phyloP scores from a whole-genome alignment of 2,113 vertebrate genomes.

The Chamaea fasciata region DNA sequence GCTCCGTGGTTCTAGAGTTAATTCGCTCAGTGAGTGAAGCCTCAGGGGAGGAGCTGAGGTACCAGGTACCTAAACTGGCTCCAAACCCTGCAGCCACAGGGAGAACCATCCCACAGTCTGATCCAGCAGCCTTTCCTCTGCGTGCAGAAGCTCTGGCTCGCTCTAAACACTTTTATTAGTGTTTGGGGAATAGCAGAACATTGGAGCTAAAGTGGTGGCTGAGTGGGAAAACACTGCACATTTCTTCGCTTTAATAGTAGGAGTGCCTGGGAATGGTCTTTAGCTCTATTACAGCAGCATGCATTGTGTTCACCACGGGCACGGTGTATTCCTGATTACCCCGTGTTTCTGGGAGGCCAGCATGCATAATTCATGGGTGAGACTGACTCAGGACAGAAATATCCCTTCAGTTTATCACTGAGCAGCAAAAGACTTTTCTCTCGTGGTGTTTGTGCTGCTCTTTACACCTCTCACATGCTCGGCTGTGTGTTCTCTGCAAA shows the following conservation, averaged over 20 bases:
- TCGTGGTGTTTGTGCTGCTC: background rate
- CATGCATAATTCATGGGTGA: conserved; percentile 44
- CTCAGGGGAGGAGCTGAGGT: background rate
- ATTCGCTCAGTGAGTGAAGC: fast-evolving
- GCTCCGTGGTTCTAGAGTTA: background rate
- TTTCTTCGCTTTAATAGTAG: background rate
- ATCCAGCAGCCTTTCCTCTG: background rate
- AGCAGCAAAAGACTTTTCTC: background rate
- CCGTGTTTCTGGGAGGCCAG: background rate
- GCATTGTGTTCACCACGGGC: background rate
- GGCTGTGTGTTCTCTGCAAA: background rate
- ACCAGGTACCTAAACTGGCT: fast-evolving
- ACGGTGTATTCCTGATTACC: background rate
- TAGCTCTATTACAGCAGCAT: background rate
- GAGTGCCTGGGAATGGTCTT: background rate
- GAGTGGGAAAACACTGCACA: background rate
- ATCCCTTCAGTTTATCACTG: background rate
- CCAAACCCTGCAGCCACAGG: background rate
- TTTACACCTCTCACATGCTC: background rate
- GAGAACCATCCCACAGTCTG: background rate
- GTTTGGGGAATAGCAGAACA: background rate
- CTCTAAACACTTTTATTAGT: background rate
- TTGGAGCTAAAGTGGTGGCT: background rate
- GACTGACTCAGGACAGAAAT: background rate
- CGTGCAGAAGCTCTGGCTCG: background rate